Conservation (phyloP, 2,888 invertebrate genomes). For the Megastigmus dorsalis region DNA sequence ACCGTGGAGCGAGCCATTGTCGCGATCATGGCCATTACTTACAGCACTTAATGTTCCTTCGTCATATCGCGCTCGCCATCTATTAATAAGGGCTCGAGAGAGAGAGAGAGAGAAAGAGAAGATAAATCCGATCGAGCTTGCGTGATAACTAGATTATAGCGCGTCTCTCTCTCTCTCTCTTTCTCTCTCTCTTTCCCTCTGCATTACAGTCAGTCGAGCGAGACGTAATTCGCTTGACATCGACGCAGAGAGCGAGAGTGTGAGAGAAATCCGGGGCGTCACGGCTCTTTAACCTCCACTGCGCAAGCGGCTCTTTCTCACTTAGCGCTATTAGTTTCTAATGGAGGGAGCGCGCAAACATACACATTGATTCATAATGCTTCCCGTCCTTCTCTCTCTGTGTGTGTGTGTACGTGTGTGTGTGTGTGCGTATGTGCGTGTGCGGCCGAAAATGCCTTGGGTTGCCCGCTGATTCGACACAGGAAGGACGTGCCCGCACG, state of each 20-base stretch:
- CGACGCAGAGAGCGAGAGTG: too few relatives aligned
- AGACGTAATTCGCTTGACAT: conserved; percentile 45
- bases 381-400: too few relatives aligned
- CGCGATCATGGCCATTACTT: conserved; percentile 18
- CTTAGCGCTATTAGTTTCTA: conserved; percentile 70
- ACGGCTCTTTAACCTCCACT: conserved; percentile 68
- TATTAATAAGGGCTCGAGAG: conserved; percentile 29
- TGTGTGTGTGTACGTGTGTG: neutral
- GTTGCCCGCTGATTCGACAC: too few relatives aligned
- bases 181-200: neutral
- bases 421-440: too few relatives aligned
- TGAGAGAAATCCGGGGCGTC: conserved; percentile 60
- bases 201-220: conserved; percentile 29
- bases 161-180: neutral
- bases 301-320: conserved; percentile 57
- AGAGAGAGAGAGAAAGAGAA: too few relatives aligned
- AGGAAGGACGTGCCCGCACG: conserved; percentile 4
- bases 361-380: conserved; percentile 39
- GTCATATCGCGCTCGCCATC: conserved; percentile 27
- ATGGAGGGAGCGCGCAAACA: conserved; percentile 58
- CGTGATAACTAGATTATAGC: conserved; percentile 49
- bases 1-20: too few relatives aligned
- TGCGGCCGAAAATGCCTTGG: too few relatives aligned
- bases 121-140: conserved; percentile 42
- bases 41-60: neutral